Evolutionary conservation across 1,140 invertebrate species (phyloP), one percentile per base, ranked within the genome.

Genomic region (Hestina assimilis): DNA sequence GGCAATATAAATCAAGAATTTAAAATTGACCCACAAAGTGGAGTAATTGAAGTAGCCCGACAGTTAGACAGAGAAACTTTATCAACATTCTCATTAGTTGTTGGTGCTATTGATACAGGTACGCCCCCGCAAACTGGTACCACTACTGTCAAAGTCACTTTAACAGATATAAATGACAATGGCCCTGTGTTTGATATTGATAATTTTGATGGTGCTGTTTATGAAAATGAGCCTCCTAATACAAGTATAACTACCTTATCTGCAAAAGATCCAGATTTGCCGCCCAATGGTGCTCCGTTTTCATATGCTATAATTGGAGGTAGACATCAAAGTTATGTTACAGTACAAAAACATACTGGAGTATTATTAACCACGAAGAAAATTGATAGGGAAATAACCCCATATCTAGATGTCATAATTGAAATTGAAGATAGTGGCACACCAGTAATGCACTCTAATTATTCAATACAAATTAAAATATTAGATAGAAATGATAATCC

Each of bases 111-210:
- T 43, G 97, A 99, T 78, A 96, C 93, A 17, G 96, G 96, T 0
- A 82, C 90, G 3, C 96, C 96, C 0, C 95, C 96, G 0, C 95
- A 97, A 89, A 97, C 96, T 1, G 97, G 97, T 9, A 96, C 95
- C 2, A 91, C 96, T 1, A 93, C 92, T 0, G 93, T 98, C 0
- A 93, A 92, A 71, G 93, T 97, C 35, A 89, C 91, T 20, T 63
- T 98, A 1, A 90, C 92, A 7, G 97, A 99, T 82, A 91, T 98
- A 5, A 99, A 99, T 80, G 98, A 99, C 66, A 99, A 98, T 78
- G 96, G 95, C 0, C 97, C 97, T 0, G 81, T 92, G 3, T 97
- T 99, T 71, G 93, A 94, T 47, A 83, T 93, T 0, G 84, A 91
- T 0, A 92, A 92, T 26, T 89, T 94, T 6, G 85, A 92, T 20